Evolutionary conservation across 2,113 vertebrate genomes (phyloP), one percentile per base, ranked within the genome.

Genomic region (Colossoma macropomum): DNA sequence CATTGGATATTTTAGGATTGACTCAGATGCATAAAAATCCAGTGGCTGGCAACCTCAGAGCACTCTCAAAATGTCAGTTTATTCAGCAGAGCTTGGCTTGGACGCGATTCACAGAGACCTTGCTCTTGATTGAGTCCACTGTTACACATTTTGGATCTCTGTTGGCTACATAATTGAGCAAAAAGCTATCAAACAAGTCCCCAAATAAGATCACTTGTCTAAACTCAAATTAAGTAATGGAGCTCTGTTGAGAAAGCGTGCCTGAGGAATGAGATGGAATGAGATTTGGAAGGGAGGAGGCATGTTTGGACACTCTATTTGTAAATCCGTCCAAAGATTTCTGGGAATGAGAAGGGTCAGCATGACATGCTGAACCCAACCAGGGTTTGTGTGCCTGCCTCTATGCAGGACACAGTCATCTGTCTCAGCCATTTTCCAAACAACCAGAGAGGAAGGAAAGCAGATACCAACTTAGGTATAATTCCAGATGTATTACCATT

Each of bases 51-150:
- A 74, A 74, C 81, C 82, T 76, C 82, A 77, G 19, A 62, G 6
- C 69, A 3, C 23, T 65, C 56, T 50, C 71, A 65, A 84, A 81
- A 78, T 81, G 74, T 54, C 41, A 65, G 75, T 82, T 73, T 81
- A 70, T 85, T 87, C 34, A 59, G 41, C 30, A n/a, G 28, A 76
- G 60, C 21, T 71, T 77, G 45, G 54, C 59, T 71, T 85, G 86
- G 80, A 81, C 48, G 34, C 34, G 16, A 48, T 30, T 75, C 60
- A 69, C 50, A 21, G 38, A 38, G 9, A 25, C 65, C 2, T 56
- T 16, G 16, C 32, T 54, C 65, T 75, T 86, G 16, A 25, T 68
- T 48, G 34, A 69, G 4, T 12, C 56, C 71, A 65, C n/a, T 8
- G 62, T 11, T 68, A n/a, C 13, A 68, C 23, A 38, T 13, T 56